Conservation (phyloP, 2,797 vertebrate genomes). For the Xenopus petersii region DNA sequence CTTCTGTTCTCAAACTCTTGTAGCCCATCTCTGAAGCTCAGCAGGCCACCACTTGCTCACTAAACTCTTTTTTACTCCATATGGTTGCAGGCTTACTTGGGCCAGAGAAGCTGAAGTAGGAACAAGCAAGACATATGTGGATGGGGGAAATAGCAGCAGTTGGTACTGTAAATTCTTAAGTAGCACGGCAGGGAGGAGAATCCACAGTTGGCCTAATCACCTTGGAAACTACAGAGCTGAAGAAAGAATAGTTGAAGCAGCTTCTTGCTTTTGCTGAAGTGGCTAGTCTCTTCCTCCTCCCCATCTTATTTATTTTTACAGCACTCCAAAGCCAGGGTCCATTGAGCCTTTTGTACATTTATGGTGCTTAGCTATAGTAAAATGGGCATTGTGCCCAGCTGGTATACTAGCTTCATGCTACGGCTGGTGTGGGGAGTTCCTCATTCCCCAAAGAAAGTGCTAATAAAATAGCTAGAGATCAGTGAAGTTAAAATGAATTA, state of each 20-base stretch:
- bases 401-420: slow-evolving; percentile 28
- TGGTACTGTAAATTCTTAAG: slow-evolving; percentile 58
- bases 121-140: slow-evolving; percentile 81
- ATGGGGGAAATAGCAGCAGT: slow-evolving; percentile 59
- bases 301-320: slow-evolving; percentile 40
- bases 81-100: slow-evolving; percentile 67
- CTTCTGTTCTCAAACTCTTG: not conserved
- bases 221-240: slow-evolving; percentile 60
- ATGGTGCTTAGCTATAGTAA: slow-evolving; percentile 24
- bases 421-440: slow-evolving; percentile 29
- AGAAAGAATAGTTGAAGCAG: slow-evolving; percentile 43
- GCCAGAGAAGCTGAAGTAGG: slow-evolving; percentile 60
- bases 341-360: slow-evolving; percentile 42
- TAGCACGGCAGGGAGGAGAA: slow-evolving; percentile 53
- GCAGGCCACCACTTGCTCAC: slow-evolving; percentile 54
- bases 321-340: slow-evolving; percentile 2
- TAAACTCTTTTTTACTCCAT: slow-evolving; percentile 69
- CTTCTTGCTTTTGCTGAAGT: slow-evolving; percentile 21
- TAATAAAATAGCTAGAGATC: slow-evolving; percentile 10
- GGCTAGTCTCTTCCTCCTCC: slow-evolving; percentile 34
- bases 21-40: not conserved
- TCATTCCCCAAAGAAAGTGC: slow-evolving; percentile 6
- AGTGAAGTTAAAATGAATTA: slow-evolving; percentile 1
- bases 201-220: slow-evolving; percentile 56
- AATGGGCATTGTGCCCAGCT: slow-evolving; percentile 49